Percentiles rank a stretch among this genome's conserved stretches.
Conservation (phyloP, 2,797 vertebrate species). For the Varecia variegata region DNA sequence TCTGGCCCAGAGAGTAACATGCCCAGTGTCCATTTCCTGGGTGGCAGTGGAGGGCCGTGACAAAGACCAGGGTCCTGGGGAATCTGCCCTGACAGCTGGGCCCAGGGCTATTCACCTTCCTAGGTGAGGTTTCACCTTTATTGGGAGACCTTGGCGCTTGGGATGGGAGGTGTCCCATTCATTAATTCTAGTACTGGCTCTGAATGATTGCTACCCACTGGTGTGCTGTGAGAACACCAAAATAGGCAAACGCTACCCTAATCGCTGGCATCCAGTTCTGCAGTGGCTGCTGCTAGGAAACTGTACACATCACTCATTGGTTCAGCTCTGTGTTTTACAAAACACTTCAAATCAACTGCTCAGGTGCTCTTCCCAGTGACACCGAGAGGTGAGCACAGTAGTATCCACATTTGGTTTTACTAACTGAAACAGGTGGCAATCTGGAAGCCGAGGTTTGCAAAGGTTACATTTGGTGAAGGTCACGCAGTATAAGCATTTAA, state of each 20-base stretch:
- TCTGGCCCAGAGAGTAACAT: rapidly evolving
- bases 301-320: background rate
- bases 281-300: rapidly evolving
- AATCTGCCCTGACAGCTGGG: background rate
- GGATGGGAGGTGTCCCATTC: background rate
- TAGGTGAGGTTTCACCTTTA: background rate
- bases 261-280: rapidly evolving
- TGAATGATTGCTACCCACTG: background rate
- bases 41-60: background rate
- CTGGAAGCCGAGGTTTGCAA: background rate
- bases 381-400: rapidly evolving
- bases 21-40: background rate
- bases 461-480: background rate
- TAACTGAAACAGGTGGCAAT: background rate
- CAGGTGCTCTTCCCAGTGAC: background rate
- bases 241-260: rapidly evolving
- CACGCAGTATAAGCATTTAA: rapidly evolving
- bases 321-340: background rate
- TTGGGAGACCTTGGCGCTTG: background rate
- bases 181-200: background rate
- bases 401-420: background rate
- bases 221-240: background rate
- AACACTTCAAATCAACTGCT: background rate
- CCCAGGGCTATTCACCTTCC: background rate
- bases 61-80: background rate